Conservation (phyloP, 2,797 vertebrate genomes). For the Rallus crepitans region DNA sequence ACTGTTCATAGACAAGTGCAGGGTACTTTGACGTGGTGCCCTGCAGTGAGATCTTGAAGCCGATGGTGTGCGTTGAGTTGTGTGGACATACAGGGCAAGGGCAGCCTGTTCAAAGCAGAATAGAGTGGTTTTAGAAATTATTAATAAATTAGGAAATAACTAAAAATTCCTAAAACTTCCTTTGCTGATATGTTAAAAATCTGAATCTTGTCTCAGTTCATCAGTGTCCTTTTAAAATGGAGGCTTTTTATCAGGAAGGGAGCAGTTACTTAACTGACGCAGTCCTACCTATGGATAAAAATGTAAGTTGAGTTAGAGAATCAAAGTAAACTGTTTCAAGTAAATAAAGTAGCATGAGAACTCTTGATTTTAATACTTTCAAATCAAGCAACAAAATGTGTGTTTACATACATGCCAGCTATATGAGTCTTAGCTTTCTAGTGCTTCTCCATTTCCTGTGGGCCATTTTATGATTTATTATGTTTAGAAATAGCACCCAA, state of each 20-base stretch:
- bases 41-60: background rate
- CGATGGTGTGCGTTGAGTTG: background rate
- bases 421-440: background rate
- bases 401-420: background rate
- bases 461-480: conserved; percentile 1
- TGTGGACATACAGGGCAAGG: background rate
- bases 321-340: background rate
- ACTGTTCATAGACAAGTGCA: background rate
- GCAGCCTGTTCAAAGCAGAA: background rate
- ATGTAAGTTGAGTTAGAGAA: background rate
- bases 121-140: background rate
- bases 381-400: background rate
- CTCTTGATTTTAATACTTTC: background rate
- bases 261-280: background rate
- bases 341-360: background rate
- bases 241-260: background rate
- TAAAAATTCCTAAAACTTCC: background rate
- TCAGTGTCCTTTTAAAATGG: background rate
- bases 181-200: background rate
- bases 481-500: conserved; percentile 1
- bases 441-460: background rate
- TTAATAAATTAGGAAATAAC: background rate
- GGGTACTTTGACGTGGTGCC: background rate
- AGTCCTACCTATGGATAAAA: background rate
- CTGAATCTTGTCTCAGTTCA: background rate